Percentiles rank a stretch among this genome's conserved stretches.
phyloP scores from a whole-genome alignment of 2,113 vertebrate genomes.

The Rhinoptilus africanus region DNA sequence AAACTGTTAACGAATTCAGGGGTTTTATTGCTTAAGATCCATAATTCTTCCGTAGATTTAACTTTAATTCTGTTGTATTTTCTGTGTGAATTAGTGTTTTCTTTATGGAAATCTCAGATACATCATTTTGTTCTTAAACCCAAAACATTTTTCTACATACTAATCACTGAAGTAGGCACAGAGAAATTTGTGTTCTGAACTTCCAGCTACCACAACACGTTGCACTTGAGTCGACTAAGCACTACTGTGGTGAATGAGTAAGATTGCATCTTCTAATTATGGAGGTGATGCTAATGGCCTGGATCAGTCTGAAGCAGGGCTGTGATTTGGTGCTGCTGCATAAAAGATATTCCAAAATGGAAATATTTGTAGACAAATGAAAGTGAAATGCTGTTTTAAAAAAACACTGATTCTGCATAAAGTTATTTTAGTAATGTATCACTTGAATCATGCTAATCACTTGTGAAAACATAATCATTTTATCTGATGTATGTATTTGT shows the following conservation, averaged over 20 bases:
- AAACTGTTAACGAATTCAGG: not conserved
- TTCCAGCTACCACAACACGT: not conserved
- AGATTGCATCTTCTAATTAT: not conserved
- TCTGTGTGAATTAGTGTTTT: not conserved
- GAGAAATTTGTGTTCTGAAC: not conserved
- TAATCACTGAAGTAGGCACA: not conserved
- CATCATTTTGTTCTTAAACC: not conserved
- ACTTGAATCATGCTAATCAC: not conserved
- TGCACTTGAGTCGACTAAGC: not conserved
- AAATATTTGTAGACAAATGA: not conserved
- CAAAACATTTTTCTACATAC: not conserved
- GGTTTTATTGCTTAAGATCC: not conserved
- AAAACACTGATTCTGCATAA: not conserved
- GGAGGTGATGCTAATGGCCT: not conserved
- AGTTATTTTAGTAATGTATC: not conserved
- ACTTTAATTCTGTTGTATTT: not conserved
- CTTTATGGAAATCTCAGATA: not conserved
- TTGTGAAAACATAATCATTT: not conserved
- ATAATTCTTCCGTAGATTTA: not conserved
- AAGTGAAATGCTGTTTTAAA: not conserved
- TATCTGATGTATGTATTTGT: not conserved
- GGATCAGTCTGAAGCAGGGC: not conserved
- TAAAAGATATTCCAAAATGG: not conserved
- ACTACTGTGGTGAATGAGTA: not conserved
- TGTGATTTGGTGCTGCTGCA: not conserved